Conservation (phyloP, 2,888 invertebrate species). For the Archaeoteleia sp. region DNA sequence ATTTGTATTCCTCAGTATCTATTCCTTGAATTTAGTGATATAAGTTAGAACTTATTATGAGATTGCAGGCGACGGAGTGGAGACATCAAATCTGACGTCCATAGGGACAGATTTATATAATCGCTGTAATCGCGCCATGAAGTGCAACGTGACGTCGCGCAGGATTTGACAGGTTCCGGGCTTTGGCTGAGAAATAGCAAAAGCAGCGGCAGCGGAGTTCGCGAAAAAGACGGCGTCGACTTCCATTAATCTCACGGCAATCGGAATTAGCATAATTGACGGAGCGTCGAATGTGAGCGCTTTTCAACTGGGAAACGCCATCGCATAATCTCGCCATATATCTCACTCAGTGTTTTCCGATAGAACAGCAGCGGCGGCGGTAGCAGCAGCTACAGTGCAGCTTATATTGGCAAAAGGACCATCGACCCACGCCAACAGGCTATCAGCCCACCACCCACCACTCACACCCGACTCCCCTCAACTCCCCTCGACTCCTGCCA, state of each 20-base stretch:
- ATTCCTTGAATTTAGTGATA: too few species aligned
- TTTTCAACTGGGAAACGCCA: conserved; percentile 71
- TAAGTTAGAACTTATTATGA: too few species aligned
- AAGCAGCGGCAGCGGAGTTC: conserved; percentile 47
- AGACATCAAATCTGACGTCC: too few species aligned
- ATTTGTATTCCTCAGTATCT: too few species aligned
- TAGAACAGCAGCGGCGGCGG: conserved; percentile 59
- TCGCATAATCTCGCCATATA: conserved; percentile 72
- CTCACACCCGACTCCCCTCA: conserved; percentile 2
- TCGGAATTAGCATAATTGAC: conserved; percentile 75
- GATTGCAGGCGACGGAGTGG: too few species aligned
- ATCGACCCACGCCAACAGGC: conserved; percentile 52
- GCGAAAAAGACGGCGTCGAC: conserved; percentile 64
- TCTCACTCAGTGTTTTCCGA: conserved; percentile 72
- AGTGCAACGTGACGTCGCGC: conserved; percentile 44
- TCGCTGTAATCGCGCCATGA: conserved; percentile 44
- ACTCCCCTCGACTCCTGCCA: conserved; percentile 20
- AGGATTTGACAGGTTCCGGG: conserved; percentile 45
- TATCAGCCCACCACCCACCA: conserved; percentile 30
- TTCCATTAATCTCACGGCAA: conserved; percentile 74
- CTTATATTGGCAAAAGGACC: conserved; percentile 62
- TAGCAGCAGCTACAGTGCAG: conserved; percentile 50
- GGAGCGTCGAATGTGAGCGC: conserved; percentile 72
- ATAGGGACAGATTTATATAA: conserved; percentile 47
- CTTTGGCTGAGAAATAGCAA: conserved; percentile 40